A percentile compares a stretch with the other conserved stretches of the same genome.
phyloP scores from a whole-genome alignment of 2,797 vertebrate genomes.

The Tangara arthus region DNA sequence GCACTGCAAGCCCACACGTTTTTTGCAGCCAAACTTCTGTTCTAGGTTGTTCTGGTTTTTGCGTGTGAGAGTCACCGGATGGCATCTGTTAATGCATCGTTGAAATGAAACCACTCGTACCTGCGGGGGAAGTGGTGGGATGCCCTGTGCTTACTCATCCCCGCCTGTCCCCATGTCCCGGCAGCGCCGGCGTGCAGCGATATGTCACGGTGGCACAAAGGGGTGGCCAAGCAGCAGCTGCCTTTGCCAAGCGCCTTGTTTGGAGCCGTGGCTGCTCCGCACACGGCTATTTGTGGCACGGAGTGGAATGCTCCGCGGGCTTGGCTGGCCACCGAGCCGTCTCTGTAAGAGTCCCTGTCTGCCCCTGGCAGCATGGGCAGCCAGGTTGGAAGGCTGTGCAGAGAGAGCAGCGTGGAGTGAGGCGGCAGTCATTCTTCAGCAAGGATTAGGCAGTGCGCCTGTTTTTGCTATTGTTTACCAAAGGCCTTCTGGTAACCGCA shows the following conservation, averaged over 20 bases:
- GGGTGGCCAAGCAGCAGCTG: conserved; percentile 73
- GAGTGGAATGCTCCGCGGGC: conserved; percentile 57
- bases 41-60: neutral
- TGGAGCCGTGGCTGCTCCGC: conserved; percentile 74
- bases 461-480: neutral
- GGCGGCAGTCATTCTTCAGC: neutral
- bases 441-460: neutral
- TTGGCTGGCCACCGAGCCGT: neutral
- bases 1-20: neutral
- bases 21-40: neutral
- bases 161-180: fast-evolving
- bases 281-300: conserved; percentile 80
- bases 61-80: fast-evolving
- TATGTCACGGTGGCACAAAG: neutral
- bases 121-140: neutral
- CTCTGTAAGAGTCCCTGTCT: conserved; percentile 65
- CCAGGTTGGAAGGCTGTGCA: neutral
- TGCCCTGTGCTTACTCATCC: neutral
- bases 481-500: neutral
- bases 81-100: neutral
- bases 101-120: neutral
- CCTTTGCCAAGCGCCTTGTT: conserved; percentile 76
- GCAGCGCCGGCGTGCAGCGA: neutral
- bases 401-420: neutral
- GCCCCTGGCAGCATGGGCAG: neutral